Evolutionary conservation across 1,140 invertebrate genomes (phyloP).

Genomic region (Bilobella aurantiaca): DNA sequence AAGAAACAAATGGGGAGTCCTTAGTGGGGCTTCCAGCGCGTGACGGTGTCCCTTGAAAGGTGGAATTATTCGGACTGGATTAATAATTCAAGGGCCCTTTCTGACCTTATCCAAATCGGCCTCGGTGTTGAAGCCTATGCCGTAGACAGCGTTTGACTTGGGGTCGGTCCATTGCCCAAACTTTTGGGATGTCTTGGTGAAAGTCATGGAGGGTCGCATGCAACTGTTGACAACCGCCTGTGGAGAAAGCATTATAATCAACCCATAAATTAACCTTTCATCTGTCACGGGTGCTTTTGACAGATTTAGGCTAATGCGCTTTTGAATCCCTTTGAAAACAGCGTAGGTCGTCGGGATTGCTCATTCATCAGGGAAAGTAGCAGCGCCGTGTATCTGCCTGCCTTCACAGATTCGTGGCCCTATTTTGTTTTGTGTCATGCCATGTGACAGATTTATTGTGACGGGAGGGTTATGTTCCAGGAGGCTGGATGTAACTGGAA

Average conservation of each 20-base stretch:
- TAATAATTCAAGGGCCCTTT: constrained; percentile 24
- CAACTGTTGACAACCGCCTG: constrained; percentile 96
- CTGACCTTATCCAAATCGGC: constrained; percentile 86
- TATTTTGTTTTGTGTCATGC: neutral
- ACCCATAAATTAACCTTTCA: neutral
- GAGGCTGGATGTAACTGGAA: neutral
- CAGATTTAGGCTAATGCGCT: neutral
- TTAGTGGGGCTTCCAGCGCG: too few species aligned
- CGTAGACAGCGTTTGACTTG: constrained; percentile 92
- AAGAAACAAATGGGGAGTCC: constrained; percentile 33
- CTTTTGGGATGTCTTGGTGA: constrained; percentile 97
- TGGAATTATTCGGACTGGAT: neutral
- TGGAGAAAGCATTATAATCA: constrained; percentile 34
- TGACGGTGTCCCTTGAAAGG: neutral
- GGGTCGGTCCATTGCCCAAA: constrained; percentile 98
- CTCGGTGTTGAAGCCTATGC: constrained; percentile 91
- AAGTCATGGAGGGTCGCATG: constrained; percentile 93
- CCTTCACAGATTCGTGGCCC: neutral
- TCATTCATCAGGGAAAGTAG: neutral
- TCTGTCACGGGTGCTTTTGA: neutral
- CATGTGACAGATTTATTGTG: constrained; percentile 3
- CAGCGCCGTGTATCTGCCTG: neutral
- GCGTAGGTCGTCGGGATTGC: neutral
- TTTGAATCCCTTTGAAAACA: neutral
- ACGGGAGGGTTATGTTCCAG: neutral